phyloP scores from a whole-genome alignment of 2,797 vertebrate species.

The Erpetoichthys calabaricus region DNA sequence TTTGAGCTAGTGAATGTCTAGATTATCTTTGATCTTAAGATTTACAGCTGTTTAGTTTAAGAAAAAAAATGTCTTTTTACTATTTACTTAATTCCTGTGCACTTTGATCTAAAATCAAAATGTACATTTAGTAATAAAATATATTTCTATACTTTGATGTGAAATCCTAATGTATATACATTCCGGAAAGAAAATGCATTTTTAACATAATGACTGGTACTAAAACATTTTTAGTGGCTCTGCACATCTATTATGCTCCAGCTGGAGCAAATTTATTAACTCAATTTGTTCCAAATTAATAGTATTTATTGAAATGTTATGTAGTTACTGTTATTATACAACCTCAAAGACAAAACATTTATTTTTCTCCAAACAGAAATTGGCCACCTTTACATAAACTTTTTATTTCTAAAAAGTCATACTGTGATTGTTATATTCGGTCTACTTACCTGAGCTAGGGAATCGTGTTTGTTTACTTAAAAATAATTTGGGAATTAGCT shows the following conservation, averaged over 20 bases:
- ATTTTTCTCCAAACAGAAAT: no score
- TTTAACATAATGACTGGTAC: slow-evolving; percentile 25
- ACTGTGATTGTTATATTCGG: background rate
- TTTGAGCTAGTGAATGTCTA: slow-evolving; percentile 29
- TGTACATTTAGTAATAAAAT: slow-evolving; percentile 23
- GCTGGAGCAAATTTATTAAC: background rate
- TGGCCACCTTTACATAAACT: background rate
- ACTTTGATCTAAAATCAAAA: slow-evolving; percentile 23
- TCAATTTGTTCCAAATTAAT: no score
- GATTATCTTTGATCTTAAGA: slow-evolving; percentile 29
- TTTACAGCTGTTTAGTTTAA: slow-evolving; percentile 24
- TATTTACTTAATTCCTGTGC: slow-evolving; percentile 23
- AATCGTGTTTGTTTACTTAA: slow-evolving; percentile 17
- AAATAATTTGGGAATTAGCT: slow-evolving; percentile 18
- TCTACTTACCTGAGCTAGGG: slow-evolving; percentile 27
- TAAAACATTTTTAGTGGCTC: slow-evolving; percentile 31
- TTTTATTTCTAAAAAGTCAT: slow-evolving; percentile 13
- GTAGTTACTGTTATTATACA: no score
- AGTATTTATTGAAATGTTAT: no score
- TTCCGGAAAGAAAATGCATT: slow-evolving; percentile 11
- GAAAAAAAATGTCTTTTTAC: slow-evolving; percentile 21
- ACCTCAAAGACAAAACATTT: no score
- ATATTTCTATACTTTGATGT: slow-evolving; percentile 20
- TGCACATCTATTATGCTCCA: slow-evolving; percentile 10
- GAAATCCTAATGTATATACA: slow-evolving; percentile 2